Base-by-base conservation (phyloP, 2,113 vertebrate species). In the Garra rufa region DNA sequence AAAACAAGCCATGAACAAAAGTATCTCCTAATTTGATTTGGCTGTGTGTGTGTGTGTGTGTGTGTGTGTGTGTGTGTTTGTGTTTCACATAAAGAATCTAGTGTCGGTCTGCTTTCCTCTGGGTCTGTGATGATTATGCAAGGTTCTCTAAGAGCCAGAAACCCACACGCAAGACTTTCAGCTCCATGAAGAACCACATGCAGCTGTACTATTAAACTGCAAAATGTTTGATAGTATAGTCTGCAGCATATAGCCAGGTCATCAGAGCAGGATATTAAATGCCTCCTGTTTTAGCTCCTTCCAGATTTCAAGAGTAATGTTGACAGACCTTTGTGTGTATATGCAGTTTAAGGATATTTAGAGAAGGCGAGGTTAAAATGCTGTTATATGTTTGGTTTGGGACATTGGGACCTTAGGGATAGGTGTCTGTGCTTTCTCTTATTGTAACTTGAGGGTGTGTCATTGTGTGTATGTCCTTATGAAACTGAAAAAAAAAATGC, bases 251-350 rank as follows among this genome's bases (percentile, higher is more conserved):
- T 24, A 71, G 69, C 38, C 21, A 44, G 69, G 10, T 71, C 13
- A 71, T 71, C 21, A 24, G 69, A 24, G 38, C 69, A 44, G 69
- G 69, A 71, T n/a, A 71, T 71, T 44, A 71, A 71, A 71, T 44
- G 9, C 38, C 10, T 24, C n/a, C n/a, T n/a, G n/a, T n/a, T n/a
- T 24, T 71, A 38, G 4, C 38, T 43, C 69, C 69, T 43, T 71
- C 19, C 38, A 43, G 38, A n/a, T 3, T 69, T 11, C 30, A 34
- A 67, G 17, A 67, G 28, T 34, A 17, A 9, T 19, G 15, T 67
- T 67, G 2, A 34, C 28, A 19, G 28, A 21, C 17, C 0, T 3
- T 34, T 65, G 26, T 30, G 9, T 19, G 3, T 59, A 9, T 30
- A 19, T 69, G 10, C 69, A 70, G n/a, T 43, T 13, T 1, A 71